Conservation (phyloP, 2,113 vertebrate genomes). For the Coptodon bakossiorum region DNA sequence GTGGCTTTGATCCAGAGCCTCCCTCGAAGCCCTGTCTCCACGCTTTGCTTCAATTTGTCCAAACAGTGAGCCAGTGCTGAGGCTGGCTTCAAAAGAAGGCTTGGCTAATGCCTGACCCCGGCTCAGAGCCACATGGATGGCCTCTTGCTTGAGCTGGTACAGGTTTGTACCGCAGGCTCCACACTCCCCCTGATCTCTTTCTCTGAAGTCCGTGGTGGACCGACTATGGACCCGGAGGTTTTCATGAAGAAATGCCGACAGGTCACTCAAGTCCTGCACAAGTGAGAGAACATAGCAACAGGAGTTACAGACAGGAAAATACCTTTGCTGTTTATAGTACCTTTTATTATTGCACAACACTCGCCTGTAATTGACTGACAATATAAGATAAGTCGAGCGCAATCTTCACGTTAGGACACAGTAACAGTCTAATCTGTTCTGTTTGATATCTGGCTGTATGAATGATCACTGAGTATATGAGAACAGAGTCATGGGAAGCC, state of each 20-base stretch:
- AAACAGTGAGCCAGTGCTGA: neutral
- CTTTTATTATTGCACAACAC: neutral
- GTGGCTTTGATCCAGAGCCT: constrained; percentile 22
- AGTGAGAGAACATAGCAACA: neutral
- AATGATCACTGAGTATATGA: neutral
- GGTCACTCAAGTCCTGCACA: constrained; percentile 43
- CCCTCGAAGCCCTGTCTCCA: constrained; percentile 22
- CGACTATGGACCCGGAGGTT: constrained; percentile 83
- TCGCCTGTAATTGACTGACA: neutral
- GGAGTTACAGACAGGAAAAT: neutral
- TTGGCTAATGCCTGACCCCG: constrained; percentile 55
- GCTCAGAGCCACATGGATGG: constrained; percentile 85
- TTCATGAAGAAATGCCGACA: constrained; percentile 77
- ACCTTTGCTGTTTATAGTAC: neutral
- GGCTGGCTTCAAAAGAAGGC: constrained; percentile 19
- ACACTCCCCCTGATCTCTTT: constrained; percentile 83
- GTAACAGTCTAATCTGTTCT: neutral
- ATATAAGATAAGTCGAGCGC: neutral
- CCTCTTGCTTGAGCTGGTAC: constrained; percentile 92
- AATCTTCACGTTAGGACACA: neutral
- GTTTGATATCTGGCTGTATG: neutral
- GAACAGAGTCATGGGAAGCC: neutral
- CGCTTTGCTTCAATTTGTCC: constrained; percentile 34
- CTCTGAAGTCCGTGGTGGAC: constrained; percentile 77
- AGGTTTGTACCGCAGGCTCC: constrained; percentile 83